Evolutionary conservation across 1,140 invertebrate species (phyloP).

Genomic region (Cydia strobilella): DNA sequence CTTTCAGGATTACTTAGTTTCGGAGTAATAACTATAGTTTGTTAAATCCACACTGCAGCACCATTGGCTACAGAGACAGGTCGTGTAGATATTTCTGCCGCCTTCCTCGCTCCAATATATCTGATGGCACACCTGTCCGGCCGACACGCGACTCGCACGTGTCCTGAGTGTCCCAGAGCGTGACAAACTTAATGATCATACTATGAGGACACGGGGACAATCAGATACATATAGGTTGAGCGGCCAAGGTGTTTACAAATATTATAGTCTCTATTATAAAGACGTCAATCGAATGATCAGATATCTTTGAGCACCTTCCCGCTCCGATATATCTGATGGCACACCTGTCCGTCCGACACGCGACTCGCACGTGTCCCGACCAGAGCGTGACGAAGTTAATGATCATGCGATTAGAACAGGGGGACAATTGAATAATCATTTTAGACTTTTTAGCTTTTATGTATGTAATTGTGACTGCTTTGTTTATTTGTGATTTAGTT

Average conservation of each 20-base stretch:
- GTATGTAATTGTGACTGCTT: no score
- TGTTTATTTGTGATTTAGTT: no score
- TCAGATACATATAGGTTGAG: background rate
- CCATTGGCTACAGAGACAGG: no score
- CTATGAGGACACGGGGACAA: background rate
- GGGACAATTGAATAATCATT: conserved; percentile 14
- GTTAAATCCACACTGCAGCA: no score
- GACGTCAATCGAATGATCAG: background rate
- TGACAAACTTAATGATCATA: conserved; percentile 9
- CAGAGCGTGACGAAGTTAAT: conserved; percentile 30
- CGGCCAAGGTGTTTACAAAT: background rate
- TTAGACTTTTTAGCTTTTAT: background rate
- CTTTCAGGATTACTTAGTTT: no score
- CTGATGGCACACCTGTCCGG: conserved; percentile 37
- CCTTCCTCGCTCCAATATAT: background rate
- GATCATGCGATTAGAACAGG: background rate
- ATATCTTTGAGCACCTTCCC: background rate
- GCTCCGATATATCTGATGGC: background rate
- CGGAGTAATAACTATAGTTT: no score
- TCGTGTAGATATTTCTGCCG: background rate
- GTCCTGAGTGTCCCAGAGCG: conserved; percentile 33
- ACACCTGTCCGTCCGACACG: conserved; percentile 46
- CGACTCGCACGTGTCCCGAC: conserved; percentile 47
- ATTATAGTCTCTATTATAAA: background rate
- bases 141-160: conserved; percentile 49